phyloP scores from a whole-genome alignment of 2,888 invertebrate species.

The Esperia sulphurella region DNA sequence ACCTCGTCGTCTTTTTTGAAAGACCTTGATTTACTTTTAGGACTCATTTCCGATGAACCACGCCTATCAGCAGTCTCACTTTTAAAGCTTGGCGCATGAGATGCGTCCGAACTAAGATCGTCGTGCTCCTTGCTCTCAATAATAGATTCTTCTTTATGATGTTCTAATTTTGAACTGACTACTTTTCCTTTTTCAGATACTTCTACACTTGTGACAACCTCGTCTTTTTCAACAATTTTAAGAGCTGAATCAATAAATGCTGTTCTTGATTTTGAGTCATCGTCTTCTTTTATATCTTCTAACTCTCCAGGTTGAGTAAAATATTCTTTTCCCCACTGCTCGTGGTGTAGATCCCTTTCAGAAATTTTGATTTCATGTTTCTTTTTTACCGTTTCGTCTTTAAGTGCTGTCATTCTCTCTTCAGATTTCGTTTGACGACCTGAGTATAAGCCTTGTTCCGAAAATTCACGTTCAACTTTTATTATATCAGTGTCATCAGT shows the following conservation, averaged over 20 bases:
- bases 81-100: constrained; percentile 67
- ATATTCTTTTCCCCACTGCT: constrained; percentile 77
- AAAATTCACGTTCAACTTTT: constrained; percentile 65
- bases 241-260: constrained; percentile 65
- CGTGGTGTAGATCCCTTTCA: constrained; percentile 72
- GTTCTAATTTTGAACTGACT: constrained; percentile 65
- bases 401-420: constrained; percentile 73
- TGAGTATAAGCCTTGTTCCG: constrained; percentile 67
- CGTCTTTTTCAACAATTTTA: constrained; percentile 70
- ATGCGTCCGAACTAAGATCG: constrained; percentile 69
- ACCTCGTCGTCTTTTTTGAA: constrained; percentile 73
- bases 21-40: constrained; percentile 68
- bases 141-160: constrained; percentile 69
- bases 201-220: constrained; percentile 63
- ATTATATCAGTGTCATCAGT: constrained; percentile 64
- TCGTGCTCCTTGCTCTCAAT: constrained; percentile 74
- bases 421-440: constrained; percentile 68
- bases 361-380: constrained; percentile 74
- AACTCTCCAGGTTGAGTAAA: constrained; percentile 71
- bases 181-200: constrained; percentile 70
- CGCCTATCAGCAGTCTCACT: constrained; percentile 61
- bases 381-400: constrained; percentile 69
- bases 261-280: constrained; percentile 54
- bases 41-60: constrained; percentile 62
- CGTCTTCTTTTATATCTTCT: constrained; percentile 67